Conservation (phyloP, 2,113 vertebrate species). For the Anguilla japonica region DNA sequence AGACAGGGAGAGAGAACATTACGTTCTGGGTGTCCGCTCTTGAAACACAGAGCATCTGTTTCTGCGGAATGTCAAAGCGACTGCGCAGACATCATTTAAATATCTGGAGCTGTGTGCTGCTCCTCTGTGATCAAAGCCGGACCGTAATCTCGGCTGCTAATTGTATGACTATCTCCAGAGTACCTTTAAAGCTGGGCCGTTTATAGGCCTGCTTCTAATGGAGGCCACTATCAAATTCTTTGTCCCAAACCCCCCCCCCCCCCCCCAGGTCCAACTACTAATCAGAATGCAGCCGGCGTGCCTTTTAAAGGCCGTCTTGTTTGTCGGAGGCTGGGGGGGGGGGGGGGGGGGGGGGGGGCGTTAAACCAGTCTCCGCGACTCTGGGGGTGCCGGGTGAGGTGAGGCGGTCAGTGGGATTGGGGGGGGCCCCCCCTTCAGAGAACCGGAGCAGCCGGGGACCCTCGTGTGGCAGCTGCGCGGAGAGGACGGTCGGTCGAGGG, state of each 20-base stretch:
- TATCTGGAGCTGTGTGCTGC: conserved; percentile 69
- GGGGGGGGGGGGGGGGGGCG: conserved; percentile 26
- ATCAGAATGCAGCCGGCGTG: conserved; percentile 26
- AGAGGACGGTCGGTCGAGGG: too few relatives aligned
- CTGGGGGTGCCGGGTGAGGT: conserved; percentile 42
- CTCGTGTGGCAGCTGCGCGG: too few relatives aligned
- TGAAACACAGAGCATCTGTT: conserved; percentile 83
- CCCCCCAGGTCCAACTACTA: conserved; percentile 41
- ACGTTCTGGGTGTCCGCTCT: conserved; percentile 78
- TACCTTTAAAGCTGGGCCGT: conserved; percentile 61
- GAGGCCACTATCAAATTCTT: conserved; percentile 42
- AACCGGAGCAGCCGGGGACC: too few relatives aligned
- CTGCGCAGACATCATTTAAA: conserved; percentile 35
- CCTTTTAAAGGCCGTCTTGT: conserved; percentile 49
- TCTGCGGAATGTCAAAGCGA: conserved; percentile 45
- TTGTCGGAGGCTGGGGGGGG: conserved; percentile 49
- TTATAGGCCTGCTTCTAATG: conserved; percentile 56
- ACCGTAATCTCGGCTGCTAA: conserved; percentile 69
- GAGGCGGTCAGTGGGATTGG: conserved; percentile 25
- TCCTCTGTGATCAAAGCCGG: conserved; percentile 70
- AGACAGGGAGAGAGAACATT: conserved; percentile 66
- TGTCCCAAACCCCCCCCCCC: background rate
- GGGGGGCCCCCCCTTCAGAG: background rate
- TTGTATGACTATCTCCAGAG: conserved; percentile 74
- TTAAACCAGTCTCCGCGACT: conserved; percentile 52